Conservation (phyloP, 2,888 invertebrate species). For the Xiphydria camelus region DNA sequence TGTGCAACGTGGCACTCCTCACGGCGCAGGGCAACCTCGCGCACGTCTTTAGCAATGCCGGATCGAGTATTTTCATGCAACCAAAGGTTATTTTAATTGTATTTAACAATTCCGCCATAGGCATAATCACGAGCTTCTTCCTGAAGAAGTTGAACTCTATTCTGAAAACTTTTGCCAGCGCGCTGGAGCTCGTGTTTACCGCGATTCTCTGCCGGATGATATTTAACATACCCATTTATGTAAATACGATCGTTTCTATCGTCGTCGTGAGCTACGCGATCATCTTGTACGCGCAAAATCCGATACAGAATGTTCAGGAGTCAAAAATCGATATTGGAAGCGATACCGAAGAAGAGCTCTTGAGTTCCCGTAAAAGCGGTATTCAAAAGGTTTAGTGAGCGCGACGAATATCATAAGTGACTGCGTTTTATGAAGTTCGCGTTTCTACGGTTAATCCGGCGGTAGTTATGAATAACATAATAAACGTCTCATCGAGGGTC, state of each 20-base stretch:
- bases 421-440: too few relatives aligned
- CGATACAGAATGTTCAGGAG: constrained; percentile 63
- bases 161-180: constrained; percentile 93
- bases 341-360: constrained; percentile 9
- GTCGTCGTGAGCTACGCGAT: constrained; percentile 81
- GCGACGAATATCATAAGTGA: too few relatives aligned
- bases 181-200: constrained; percentile 87
- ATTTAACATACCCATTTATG: constrained; percentile 82
- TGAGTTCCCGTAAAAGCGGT: too few relatives aligned
- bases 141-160: constrained; percentile 92
- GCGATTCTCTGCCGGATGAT: constrained; percentile 85
- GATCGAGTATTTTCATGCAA: constrained; percentile 62
- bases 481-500: too few relatives aligned
- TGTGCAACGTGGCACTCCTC: constrained; percentile 85
- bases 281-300: constrained; percentile 86
- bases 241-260: constrained; percentile 81
- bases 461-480: too few relatives aligned
- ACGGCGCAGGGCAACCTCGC: constrained; percentile 66
- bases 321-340: constrained; percentile 15
- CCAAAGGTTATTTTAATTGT: constrained; percentile 79
- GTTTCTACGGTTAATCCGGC: too few relatives aligned
- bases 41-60: constrained; percentile 65
- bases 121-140: constrained; percentile 93
- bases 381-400: too few relatives aligned
- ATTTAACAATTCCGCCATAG: constrained; percentile 86